These are phyloP conservation scores for Drosophila nasuta DNA, from an alignment of 1,140 invertebrate species.

Conservation along the genomic window DNA sequence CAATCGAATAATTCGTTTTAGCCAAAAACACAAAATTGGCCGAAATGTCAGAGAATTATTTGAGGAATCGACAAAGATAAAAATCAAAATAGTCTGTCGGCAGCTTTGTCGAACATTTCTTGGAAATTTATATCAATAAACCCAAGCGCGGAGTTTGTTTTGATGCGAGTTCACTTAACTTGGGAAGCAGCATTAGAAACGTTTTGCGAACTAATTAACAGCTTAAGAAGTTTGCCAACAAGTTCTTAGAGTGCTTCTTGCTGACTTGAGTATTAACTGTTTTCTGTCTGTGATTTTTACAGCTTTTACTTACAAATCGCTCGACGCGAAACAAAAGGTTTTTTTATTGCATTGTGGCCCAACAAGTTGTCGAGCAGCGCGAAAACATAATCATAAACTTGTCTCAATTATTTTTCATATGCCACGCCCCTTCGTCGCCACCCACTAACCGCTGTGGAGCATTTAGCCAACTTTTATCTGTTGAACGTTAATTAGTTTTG, in stretches of 20 bases:
- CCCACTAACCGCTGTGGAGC: constrained; percentile 2
- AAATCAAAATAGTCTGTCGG: constrained; percentile 45
- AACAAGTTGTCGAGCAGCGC: constrained; percentile 42
- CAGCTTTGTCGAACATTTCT: constrained; percentile 35
- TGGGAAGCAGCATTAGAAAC: constrained; percentile 64
- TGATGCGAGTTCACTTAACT: constrained; percentile 66
- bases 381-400: constrained; percentile 78
- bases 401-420: constrained; percentile 83
- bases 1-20: constrained; percentile 63
- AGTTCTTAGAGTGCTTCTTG: constrained; percentile 12
- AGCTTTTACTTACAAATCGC: constrained; percentile 75
- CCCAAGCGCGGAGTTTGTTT: constrained; percentile 41
- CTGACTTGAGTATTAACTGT: constrained; percentile 58
- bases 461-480: constrained; percentile 76
- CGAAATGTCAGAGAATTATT: constrained; percentile 55
- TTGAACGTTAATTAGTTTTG: constrained; percentile 84
- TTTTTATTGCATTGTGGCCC: constrained; percentile 53
- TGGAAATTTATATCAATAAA: constrained; percentile 68
- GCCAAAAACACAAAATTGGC: constrained; percentile 40
- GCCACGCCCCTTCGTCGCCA: constrained; percentile 30
- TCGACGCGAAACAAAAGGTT: constrained; percentile 48
- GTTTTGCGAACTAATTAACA: constrained; percentile 76
- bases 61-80: constrained; percentile 49
- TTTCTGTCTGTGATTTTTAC: constrained; percentile 80
- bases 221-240: constrained; percentile 45